phyloP scores from a whole-genome alignment of 2,888 invertebrate genomes.

The Drosophila imparisetae region DNA sequence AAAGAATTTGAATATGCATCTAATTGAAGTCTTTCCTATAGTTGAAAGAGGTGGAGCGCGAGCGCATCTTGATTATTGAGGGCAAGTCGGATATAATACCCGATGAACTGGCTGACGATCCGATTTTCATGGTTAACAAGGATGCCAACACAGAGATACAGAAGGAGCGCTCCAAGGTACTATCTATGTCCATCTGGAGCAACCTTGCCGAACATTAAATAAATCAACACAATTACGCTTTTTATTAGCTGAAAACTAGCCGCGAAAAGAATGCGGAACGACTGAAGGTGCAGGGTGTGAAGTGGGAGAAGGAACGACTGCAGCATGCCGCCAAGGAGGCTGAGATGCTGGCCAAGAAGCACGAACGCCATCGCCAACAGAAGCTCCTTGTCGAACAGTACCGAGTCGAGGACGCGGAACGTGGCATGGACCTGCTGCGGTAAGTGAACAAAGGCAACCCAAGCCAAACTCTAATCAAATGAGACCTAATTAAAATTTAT shows the following conservation, averaged over 20 bases:
- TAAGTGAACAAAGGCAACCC: constrained; percentile 47
- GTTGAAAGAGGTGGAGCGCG: constrained; percentile 87
- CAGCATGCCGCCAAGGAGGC: constrained; percentile 81
- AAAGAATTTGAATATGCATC: neutral
- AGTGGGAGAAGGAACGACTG: constrained; percentile 84
- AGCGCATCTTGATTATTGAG: constrained; percentile 87
- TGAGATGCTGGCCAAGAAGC: constrained; percentile 70
- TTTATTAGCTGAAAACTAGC: constrained; percentile 83
- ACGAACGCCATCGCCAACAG: constrained; percentile 72
- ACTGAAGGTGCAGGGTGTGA: constrained; percentile 83
- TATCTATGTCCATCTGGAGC: neutral
- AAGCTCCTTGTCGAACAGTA: constrained; percentile 80
- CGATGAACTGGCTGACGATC: constrained; percentile 87
- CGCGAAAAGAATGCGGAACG: constrained; percentile 84
- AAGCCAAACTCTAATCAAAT: constrained; percentile 7
- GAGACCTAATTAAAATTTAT: constrained; percentile 48
- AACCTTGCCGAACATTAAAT: neutral
- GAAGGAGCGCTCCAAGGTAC: constrained; percentile 86
- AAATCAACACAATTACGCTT: neutral
- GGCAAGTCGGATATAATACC: constrained; percentile 87
- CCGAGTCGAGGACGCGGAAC: constrained; percentile 77
- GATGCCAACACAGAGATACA: constrained; percentile 85
- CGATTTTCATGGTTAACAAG: constrained; percentile 87
- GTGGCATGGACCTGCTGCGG: constrained; percentile 83
- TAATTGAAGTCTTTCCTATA: constrained; percentile 44